Evolutionary conservation across 2,797 vertebrate species (phyloP), one percentile per base, ranked within the genome.

Genomic region (Falco naumanni): DNA sequence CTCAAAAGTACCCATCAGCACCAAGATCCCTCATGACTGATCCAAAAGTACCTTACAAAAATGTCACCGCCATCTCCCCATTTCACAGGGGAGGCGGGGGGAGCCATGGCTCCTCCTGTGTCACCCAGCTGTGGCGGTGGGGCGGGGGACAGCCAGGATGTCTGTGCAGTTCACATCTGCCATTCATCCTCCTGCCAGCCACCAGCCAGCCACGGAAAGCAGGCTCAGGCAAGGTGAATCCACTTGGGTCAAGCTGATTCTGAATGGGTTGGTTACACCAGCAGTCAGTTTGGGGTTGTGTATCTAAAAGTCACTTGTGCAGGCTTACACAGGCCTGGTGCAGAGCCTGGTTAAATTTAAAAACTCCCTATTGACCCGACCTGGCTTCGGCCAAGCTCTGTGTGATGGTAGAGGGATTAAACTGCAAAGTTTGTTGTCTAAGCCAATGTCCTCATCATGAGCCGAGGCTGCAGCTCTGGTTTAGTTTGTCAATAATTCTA

Each of bases 21-120:
- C 47, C 59, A 82, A 41, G 31, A 57, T 39, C n/a, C 64, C 61
- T 64, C 47, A 65, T 6, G 22, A 60, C 7, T 0, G 5, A 33
- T 60, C 26, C 1, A 0, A 83, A 87, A 87, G 20, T 15, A 50
- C 22, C 72, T 61, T 60, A 24, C 13, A 41, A 41, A 84, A 57
- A 64, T 6, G 18, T 85, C 34, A 5, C 16, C 24, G 39, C 16
- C 34, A 8, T 34, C 25, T 75, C 26, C 37, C 18, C 16, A 16
- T 56, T 47, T 88, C n/a, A 22, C 5, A 43, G 43, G 43, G 43
- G 43, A 16, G 43, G 43, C 16, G 8, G 43, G 43, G 43, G 16
- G 41, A 82, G 78, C 61, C 0, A 0, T 19, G 65, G 20, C 45
- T 75, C 8, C 0, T 8, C 47, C 0, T 0, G 21, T 51, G 75